Evolutionary conservation across 1,140 invertebrate genomes (phyloP), one percentile per base, ranked within the genome.

Genomic region (Amyelois transitella): DNA sequence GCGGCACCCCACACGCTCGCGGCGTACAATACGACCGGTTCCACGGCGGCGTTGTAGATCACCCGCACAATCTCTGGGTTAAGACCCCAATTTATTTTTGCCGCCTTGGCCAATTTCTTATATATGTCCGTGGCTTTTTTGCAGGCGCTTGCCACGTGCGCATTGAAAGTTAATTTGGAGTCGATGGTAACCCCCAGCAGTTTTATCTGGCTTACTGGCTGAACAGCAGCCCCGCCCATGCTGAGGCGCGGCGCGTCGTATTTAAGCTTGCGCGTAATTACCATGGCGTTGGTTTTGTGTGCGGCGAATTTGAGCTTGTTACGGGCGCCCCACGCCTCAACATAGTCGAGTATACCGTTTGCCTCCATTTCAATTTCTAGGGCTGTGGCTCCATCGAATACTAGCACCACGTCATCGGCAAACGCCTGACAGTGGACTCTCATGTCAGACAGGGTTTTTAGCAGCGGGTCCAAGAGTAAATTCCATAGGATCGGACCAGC

Each of bases 401-500:
- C 2, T 5, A 44, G 14, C 2, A 17, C 43, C 2, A 44, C 43
- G 43, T 44, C 43, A 17, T 44, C 43, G 1, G 43, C 43, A 17
- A 44, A 44, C 1, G 43, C 43, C 43, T 44, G 43, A 14, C 12
- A 14, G 1, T 44, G 7, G 6, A 17, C 17, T 5, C 17, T 19
- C 20, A n/a, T 52, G 8, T 49, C 4, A 5, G 8, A 5, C 5
- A 57, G 20, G 12, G 1, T n/a, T 14, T 52, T 6, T 5, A 56
- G 25, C 18, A 56, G 43, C 6, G 49, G 10, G 28, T 62, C 60
- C n/a, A 62, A 51, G 1, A 61, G 38, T 0, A 61, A 1, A 20
- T 61, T 61, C 59, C 54, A 61, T 12, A 61, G 43, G 10, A 18
- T 57, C 4, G 60, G 55, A 12, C 59, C 59, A 0, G 24, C 48